Base-by-base conservation (phyloP, 2,113 vertebrate genomes). In the Athene noctua region DNA sequence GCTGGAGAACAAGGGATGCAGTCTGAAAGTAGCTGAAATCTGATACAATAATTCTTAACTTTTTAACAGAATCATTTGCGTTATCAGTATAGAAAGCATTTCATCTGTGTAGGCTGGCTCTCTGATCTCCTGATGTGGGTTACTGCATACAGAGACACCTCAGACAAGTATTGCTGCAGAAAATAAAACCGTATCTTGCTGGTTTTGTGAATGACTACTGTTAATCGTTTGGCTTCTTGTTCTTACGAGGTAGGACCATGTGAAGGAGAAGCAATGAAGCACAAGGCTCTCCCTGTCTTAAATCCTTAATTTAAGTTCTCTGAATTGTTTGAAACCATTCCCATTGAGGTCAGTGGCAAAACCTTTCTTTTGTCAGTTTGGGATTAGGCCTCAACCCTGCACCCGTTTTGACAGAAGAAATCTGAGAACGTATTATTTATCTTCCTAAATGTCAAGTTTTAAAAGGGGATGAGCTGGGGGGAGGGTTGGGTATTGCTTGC, bases 41-140 rank as follows among this genome's bases (percentile, higher is more conserved):
- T 38, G 13, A 27, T 0, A 0, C 46, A 42, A 30, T 94, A 0
- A 1, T 78, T 71, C 27, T 18, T 75, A 42, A 21, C 5, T 42
- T 66, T 77, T n/a, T 62, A 59, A 32, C 49, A n/a, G 71, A 93
- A 23, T 77, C 11, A 5, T 47, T 80, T 13, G 3, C 1, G 1
- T 63, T 92, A 52, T 57, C 72, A 32, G 47, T 52, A 13, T 13
- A 68, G 83, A 92, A 88, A 67, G 57, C 68, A 29, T 54, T 86
- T 78, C 8, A n/a, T 74, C 59, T 80, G 16, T 67, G 67, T 38
- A 27, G 55, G 36, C 44, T 77, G 40, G 27, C 16, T 20, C 49
- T 82, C 51, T 80, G 71, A 59, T 49, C 55, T 83, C 79, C 71
- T 93, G 55, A 10, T 63, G 8, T 59, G 80, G 59, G 34, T 67